A percentile compares a stretch with the other conserved stretches of the same genome.
phyloP scores from a whole-genome alignment of 2,113 vertebrate genomes.

The Dromiciops gliroides region DNA sequence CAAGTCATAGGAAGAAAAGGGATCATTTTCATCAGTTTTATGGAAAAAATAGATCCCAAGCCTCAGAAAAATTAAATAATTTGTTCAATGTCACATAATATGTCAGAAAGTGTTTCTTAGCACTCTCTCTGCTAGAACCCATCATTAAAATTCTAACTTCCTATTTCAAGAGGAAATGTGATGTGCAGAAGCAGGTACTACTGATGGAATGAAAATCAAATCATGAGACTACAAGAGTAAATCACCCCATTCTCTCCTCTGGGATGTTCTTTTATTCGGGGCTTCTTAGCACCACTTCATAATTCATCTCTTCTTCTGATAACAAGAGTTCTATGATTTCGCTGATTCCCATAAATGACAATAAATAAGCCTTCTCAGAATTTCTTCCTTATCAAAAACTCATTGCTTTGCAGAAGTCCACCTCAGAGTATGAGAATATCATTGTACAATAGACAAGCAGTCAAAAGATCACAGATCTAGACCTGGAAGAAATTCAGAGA shows the following conservation, averaged over 20 bases:
- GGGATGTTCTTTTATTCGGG: not conserved
- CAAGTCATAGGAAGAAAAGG: not conserved
- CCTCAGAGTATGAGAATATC: conserved; percentile 11
- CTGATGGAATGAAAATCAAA: not conserved
- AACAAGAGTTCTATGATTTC: conserved; percentile 23
- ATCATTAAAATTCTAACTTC: not conserved
- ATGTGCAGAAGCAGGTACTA: not conserved
- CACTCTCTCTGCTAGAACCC: not conserved
- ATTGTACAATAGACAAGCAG: not conserved
- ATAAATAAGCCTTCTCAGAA: conserved; percentile 20
- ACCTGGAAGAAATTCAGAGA: not conserved
- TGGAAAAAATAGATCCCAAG: not conserved
- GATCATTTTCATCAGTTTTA: not conserved
- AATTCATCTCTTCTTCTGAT: not conserved
- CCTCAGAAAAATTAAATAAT: not conserved
- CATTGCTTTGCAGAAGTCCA: conserved; percentile 26
- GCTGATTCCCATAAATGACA: not conserved
- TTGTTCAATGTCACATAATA: not conserved
- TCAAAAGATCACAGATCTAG: not conserved
- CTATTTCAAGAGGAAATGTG: not conserved
- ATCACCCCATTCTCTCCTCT: not conserved
- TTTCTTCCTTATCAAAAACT: conserved; percentile 18
- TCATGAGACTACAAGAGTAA: not conserved
- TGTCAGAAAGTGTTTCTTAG: not conserved
- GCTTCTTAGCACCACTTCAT: not conserved